Evolutionary conservation across 2,888 invertebrate species (phyloP), one percentile per base, ranked within the genome.

Genomic region (Podotricha telesiphe): DNA sequence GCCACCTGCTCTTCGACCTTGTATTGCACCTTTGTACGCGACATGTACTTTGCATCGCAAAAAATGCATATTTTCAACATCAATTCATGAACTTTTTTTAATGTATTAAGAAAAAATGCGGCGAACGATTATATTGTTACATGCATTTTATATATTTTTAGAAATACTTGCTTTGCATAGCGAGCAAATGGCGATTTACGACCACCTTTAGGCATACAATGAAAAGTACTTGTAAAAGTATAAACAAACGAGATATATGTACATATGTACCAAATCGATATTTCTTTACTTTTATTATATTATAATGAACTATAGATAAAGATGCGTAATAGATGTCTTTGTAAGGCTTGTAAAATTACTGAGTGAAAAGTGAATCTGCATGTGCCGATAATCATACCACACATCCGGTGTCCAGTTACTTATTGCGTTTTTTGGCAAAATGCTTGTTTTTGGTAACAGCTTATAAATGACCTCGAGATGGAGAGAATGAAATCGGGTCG

Each of bases 21-120:
- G 92, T 78, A 80, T 73, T 83, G 87, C 91, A 93, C 91, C 91
- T 93, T 92, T 89, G 87, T 88, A 80, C 81, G 79, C 82, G 83
- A 85, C 85, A 86, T 84, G 84, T 81, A 68, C 87, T 88, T 89
- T 88, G 87, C 87, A 88, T 87, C 79, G 86, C 83, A 89, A 89
- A 78, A 92, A 88, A 78, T 82, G 79, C 78, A 85, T 83, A 88
- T 86, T 87, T 87, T 86, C 80, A 84, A 84, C 81, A 80, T 82
- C 65, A 72, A 74, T 75, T 80, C 67, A 73, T 69, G 58, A 71
- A 69, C 56, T 82, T 82, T 80, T 82, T 73, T 66, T 68, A 67
- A 28, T n/a, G 78, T 76, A 70, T 73, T 68, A 69, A 68, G 78
- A 83, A 85, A 84, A 84, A 82, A 75, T 75, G 68, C 69, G 47